Conservation (phyloP, 2,797 vertebrate genomes). For the Manis javanica region DNA sequence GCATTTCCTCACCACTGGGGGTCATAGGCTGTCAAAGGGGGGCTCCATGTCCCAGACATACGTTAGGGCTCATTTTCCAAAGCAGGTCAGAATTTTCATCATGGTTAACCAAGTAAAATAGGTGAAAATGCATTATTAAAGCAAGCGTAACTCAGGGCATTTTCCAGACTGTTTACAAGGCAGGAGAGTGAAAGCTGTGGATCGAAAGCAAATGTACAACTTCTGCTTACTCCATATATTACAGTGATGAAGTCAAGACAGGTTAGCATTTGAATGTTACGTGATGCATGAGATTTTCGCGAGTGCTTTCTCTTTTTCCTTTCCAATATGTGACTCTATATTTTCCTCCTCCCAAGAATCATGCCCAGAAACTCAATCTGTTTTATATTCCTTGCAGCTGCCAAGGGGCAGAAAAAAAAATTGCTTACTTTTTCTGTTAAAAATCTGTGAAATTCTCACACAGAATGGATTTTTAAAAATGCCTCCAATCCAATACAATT, state of each 20-base stretch:
- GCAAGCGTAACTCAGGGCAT: accelerated
- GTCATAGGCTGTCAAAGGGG: accelerated
- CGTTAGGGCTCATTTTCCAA: neutral
- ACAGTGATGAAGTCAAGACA: neutral
- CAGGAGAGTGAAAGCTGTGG: neutral
- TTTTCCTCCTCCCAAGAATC: slow-evolving; percentile 44
- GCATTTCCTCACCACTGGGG: too few species aligned
- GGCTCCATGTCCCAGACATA: accelerated
- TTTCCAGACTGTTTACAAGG: neutral
- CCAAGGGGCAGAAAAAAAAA: neutral
- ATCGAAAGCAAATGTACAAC: slow-evolving; percentile 8
- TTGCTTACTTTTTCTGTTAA: slow-evolving; percentile 49
- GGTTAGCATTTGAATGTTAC: neutral
- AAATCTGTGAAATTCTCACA: slow-evolving; percentile 40
- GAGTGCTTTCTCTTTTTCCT: neutral
- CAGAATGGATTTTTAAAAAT: neutral
- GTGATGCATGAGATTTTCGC: neutral
- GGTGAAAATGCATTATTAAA: neutral
- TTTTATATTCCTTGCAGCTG: slow-evolving; percentile 47
- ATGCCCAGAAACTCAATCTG: slow-evolving; percentile 69
- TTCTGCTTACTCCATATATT: neutral
- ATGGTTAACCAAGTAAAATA: neutral
- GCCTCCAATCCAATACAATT: neutral
- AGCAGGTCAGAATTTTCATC: neutral
- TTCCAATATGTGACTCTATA: neutral